Evolutionary conservation across 2,113 vertebrate genomes (phyloP), one percentile per base, ranked within the genome.

Genomic region (Grallaria varia): DNA sequence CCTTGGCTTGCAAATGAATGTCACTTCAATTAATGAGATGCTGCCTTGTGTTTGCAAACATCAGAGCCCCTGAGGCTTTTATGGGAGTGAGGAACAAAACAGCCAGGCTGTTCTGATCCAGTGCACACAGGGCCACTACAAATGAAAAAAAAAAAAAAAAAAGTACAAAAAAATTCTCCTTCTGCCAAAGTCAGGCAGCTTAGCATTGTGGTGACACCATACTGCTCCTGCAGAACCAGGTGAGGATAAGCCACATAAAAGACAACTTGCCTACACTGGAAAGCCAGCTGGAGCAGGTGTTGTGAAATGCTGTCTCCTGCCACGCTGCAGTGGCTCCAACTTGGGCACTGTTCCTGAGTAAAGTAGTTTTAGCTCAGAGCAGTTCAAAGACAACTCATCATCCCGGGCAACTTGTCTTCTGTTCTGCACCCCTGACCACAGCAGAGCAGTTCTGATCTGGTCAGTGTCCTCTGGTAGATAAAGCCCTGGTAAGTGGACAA

Each of bases 201-300:
- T 63, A 90, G 44, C 12, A 11, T 4, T 37, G 37, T 22, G 31
- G 64, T 84, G 60, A 62, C 35, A 52, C 52, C 1, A 2, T 39
- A 35, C 42, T 67, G 39, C 82, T 90, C 75, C 74, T 63, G 59
- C 67, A 90, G 82, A 84, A 74, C 50, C 25, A 85, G 42, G 22
- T 23, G 75, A 94, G 37, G 24, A 64, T 59, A 91, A 94, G 39
- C 63, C 84, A 93, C 47, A 25, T 76, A 49, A 92, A 89, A 96
- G 50, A 52, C 56, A 74, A 22, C 50, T 74, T 40, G 39, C 37
- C 74, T 77, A 63, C 39, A 20, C 31, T 85, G 72, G 50, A 79
- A 93, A 87, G 53, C 4, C 50, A 73, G 17, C 30, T 47, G 44
- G 60, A 90, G 28, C 31, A 68, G 35, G 3, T 49, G 15, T 4